These are phyloP conservation scores for Tenualosa ilisha DNA, from an alignment of 2,797 vertebrate species.

Conservation along the genomic window DNA sequence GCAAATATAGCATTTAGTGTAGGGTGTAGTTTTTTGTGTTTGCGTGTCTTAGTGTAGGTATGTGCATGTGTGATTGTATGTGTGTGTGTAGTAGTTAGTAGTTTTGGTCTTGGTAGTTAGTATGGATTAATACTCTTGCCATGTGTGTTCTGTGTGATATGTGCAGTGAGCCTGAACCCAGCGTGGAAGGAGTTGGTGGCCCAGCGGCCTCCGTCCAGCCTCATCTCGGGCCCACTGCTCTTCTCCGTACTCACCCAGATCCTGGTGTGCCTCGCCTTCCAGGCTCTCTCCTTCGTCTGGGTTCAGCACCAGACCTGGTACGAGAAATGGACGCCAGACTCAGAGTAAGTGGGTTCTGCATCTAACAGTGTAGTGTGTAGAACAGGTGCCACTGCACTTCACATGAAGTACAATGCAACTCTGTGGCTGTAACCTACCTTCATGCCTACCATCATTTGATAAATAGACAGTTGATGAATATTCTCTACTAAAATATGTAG, in stretches of 20 bases:
- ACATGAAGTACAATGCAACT: neutral
- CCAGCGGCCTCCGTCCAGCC: constrained; percentile 88
- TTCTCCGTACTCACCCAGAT: constrained; percentile 95
- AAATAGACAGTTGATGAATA: too few species aligned
- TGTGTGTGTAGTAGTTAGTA: neutral
- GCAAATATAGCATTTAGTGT: neutral
- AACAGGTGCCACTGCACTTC: too few species aligned
- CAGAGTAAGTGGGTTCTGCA: neutral
- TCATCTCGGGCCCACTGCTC: constrained; percentile 91
- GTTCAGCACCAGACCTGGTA: constrained; percentile 88
- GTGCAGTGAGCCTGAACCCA: constrained; percentile 94
- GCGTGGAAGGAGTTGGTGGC: constrained; percentile 94
- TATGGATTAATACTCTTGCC: neutral
- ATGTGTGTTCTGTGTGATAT: neutral
- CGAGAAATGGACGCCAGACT: constrained; percentile 70
- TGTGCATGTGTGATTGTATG: neutral
- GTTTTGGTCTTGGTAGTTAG: neutral
- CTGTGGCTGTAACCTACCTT: neutral
- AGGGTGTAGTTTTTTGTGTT: neutral
- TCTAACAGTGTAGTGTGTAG: too few species aligned
- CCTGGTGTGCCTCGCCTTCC: constrained; percentile 90
- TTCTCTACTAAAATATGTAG: too few species aligned
- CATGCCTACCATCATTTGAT: too few species aligned
- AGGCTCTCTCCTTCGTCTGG: constrained; percentile 85
- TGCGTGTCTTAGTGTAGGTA: neutral